Percentiles rank a stretch among this genome's conserved stretches.
phyloP scores from a whole-genome alignment of 2,113 vertebrate genomes.

The Dolichallabes microphthalmus region DNA sequence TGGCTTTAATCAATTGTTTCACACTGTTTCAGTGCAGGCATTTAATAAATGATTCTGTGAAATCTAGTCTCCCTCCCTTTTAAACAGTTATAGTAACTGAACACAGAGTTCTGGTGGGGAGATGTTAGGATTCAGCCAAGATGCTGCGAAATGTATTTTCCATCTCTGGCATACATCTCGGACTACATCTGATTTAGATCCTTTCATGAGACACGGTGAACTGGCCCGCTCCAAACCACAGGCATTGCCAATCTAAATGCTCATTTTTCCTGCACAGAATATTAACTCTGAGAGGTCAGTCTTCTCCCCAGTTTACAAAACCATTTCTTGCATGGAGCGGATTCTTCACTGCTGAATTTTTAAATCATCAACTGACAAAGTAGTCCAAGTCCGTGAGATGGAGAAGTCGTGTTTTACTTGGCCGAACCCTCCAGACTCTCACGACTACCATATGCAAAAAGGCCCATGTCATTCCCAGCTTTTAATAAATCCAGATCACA shows the following conservation, averaged over 20 bases:
- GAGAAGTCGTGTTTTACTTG: constrained; percentile 68
- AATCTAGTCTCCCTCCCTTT: constrained; percentile 5
- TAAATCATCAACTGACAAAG: constrained; percentile 68
- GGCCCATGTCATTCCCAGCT: constrained; percentile 50
- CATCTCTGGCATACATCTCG: constrained; percentile 37
- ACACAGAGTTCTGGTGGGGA: constrained; percentile 35
- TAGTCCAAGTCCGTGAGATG: constrained; percentile 59
- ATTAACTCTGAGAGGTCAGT: constrained; percentile 49
- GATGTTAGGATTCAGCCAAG: constrained; percentile 24
- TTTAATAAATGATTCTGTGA: constrained; percentile 7
- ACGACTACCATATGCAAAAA: constrained; percentile 62
- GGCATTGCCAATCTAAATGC: constrained; percentile 44
- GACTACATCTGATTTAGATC: constrained; percentile 42
- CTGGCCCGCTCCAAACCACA: constrained; percentile 36
- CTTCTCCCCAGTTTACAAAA: constrained; percentile 54
- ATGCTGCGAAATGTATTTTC: constrained; percentile 44
- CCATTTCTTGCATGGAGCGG: constrained; percentile 52
- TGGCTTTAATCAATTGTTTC: constrained; percentile 2
- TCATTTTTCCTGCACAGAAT: constrained; percentile 27
- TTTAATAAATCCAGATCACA: constrained; percentile 62
- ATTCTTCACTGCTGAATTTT: constrained; percentile 59
- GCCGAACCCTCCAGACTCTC: constrained; percentile 56
- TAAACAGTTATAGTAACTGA: constrained; percentile 10
- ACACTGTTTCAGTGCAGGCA: constrained; percentile 2
- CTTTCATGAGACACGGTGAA: constrained; percentile 3